Base-by-base conservation (phyloP, 2,888 invertebrate genomes). In the Hoplodrina ambigua region DNA sequence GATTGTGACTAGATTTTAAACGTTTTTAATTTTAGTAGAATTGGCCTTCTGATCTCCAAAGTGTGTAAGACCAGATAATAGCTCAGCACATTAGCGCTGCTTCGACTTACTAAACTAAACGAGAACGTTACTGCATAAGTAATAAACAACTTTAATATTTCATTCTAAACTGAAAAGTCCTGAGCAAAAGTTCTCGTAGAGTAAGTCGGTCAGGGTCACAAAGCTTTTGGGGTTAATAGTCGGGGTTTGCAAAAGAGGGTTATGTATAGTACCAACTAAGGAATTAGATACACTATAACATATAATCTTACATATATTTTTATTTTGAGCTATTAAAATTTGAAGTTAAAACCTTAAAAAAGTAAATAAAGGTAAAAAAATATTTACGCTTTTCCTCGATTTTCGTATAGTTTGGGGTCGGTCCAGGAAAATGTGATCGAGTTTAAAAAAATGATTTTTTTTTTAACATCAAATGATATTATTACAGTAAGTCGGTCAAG, bases 191-290 rank as follows among this genome's bases (percentile, higher is more conserved):
- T 75, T 75, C 56, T 52, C 11, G 15, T n/a, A n/a, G n/a, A 13
- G 52, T n/a, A 75, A 57, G 19, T 72, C 49, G 75, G 75, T 61
- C 79, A 75, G 57, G 75, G 75, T 75, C 49, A 57, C 11, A n/a
- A 41, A 25, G 64, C 72, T 53, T 75, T 72, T 78, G 25, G 19
- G 52, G 56, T 41, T 53, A 33, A 53, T 30, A 60, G 20, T 59
- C 46, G 11, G 61, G 44, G 4, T 33, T 20, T 20, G 54, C 50
- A 19, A 6, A 5, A 44, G 19, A 44, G 44, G 44, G 41, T 67
- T 30, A 49, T 5, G 8, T 5, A 19, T 13, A 19, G 25, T 44
- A 1, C 7, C 1, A 37, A 15, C 0, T 17, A 41, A 30, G 13
- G 13, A 56, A 37, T 52, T 19, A 17, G 0, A 19, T 44, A 17